Percentiles rank a stretch among this genome's conserved stretches.
Evolutionary conservation across 2,888 invertebrate species (phyloP).

Genomic region (Drosophila flavopinicola): DNA sequence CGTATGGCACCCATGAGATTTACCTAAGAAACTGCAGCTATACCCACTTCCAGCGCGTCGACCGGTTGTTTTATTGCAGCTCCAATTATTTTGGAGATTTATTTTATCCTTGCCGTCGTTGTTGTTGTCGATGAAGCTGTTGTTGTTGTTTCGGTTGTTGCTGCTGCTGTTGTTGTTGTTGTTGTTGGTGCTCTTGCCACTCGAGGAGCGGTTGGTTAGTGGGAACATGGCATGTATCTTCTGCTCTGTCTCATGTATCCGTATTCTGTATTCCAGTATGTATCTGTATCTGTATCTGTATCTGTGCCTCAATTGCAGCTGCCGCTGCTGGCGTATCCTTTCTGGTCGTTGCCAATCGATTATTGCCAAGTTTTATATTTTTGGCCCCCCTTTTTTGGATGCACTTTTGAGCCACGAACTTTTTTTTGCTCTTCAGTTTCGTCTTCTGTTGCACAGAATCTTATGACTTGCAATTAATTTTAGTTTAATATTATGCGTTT

Average conservation of each 20-base stretch:
- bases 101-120: slow-evolving; percentile 78
- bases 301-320: slow-evolving; percentile 57
- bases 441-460: slow-evolving; percentile 2
- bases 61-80: slow-evolving; percentile 83
- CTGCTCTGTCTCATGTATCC: slow-evolving; percentile 61
- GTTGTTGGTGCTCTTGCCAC: slow-evolving; percentile 69
- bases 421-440: no score
- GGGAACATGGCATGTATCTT: slow-evolving; percentile 77
- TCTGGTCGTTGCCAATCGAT: slow-evolving; percentile 48
- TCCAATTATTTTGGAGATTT: slow-evolving; percentile 84
- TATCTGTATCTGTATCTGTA: slow-evolving; percentile 9
- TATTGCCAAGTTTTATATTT: slow-evolving; percentile 26
- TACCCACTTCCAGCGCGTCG: slow-evolving; percentile 84
- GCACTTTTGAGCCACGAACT: slow-evolving; percentile 9
- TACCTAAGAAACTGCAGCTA: slow-evolving; percentile 85
- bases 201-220: slow-evolving; percentile 75
- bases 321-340: slow-evolving; percentile 58
- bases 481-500: background rate
- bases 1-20: slow-evolving; percentile 45
- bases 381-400: slow-evolving; percentile 9
- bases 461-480: slow-evolving; percentile 9
- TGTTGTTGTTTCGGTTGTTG: slow-evolving; percentile 25
- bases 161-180: slow-evolving; percentile 35
- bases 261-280: slow-evolving; percentile 20
- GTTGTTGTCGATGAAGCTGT: slow-evolving; percentile 32